phyloP scores from a whole-genome alignment of 2,888 invertebrate genomes.

The Neoitamus cyanurus region DNA sequence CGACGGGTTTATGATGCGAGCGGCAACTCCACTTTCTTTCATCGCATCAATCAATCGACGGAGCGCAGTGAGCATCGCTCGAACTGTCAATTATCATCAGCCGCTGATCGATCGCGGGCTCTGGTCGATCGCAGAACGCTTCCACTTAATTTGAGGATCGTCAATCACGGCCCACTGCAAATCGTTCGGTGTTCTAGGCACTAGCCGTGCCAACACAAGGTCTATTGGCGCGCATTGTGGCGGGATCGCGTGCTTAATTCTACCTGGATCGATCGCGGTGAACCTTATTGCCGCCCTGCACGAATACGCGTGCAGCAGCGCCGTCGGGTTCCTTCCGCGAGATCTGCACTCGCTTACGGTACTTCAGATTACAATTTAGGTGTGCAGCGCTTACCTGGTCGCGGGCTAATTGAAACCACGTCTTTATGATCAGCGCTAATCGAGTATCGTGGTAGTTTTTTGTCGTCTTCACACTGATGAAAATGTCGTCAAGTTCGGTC shows the following conservation, averaged over 20 bases:
- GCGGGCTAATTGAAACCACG: conserved; percentile 94
- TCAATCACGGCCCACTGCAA: conserved; percentile 21
- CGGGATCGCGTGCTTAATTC: conserved; percentile 28
- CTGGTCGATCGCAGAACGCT: background rate
- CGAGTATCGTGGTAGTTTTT: conserved; percentile 86
- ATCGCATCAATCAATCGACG: background rate
- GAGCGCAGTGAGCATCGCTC: background rate
- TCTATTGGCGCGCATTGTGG: background rate
- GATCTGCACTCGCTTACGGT: background rate
- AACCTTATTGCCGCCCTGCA: background rate
- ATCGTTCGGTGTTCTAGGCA: background rate
- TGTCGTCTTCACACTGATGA: conserved; percentile 96
- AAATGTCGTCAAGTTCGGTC: conserved; percentile 85
- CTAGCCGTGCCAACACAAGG: background rate
- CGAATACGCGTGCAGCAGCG: background rate
- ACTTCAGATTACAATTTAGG: background rate
- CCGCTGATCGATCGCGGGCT: background rate
- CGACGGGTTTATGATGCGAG: conserved; percentile 5
- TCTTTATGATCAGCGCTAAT: conserved; percentile 87
- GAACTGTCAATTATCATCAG: conserved; percentile 24
- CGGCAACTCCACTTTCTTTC: background rate
- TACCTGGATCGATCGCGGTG: background rate
- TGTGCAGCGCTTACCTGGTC: conserved; percentile 77
- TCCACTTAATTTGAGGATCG: conserved; percentile 40
- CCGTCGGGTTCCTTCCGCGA: background rate